Conservation (phyloP, 2,888 invertebrate genomes). For the Trichogramma evanescens region DNA sequence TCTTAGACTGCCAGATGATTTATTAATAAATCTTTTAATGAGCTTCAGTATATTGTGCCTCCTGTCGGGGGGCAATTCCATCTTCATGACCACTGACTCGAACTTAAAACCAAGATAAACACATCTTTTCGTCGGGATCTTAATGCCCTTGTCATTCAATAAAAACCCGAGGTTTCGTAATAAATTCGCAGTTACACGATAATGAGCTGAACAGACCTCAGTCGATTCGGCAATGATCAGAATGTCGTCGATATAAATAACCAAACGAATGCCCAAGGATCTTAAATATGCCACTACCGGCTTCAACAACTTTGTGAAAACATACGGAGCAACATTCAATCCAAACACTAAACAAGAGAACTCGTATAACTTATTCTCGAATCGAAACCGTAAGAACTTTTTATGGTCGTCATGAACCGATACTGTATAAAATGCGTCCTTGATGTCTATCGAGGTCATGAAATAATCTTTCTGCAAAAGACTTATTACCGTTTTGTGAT, state of each 20-base stretch:
- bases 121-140: background rate
- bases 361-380: too few relatives aligned
- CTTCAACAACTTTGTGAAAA: constrained; percentile 16
- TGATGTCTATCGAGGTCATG: too few relatives aligned
- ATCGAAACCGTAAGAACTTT: too few relatives aligned
- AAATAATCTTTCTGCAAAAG: too few relatives aligned
- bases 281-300: constrained; percentile 10
- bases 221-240: constrained; percentile 5
- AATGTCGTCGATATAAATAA: constrained; percentile 13
- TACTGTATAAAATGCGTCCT: too few relatives aligned
- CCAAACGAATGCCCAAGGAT: background rate
- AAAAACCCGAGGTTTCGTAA: constrained; percentile 5
- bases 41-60: background rate
- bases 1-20: background rate
- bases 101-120: constrained; percentile 6
- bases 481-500: too few relatives aligned
- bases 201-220: background rate
- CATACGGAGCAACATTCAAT: too few relatives aligned
- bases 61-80: background rate
- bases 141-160: constrained; percentile 1
- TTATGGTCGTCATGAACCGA: too few relatives aligned
- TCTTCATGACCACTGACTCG: background rate
- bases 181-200: background rate
- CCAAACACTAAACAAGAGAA: too few relatives aligned
- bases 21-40: background rate